Base-by-base conservation (phyloP, 1,140 invertebrate species). In the Macrocentrus cingulum region DNA sequence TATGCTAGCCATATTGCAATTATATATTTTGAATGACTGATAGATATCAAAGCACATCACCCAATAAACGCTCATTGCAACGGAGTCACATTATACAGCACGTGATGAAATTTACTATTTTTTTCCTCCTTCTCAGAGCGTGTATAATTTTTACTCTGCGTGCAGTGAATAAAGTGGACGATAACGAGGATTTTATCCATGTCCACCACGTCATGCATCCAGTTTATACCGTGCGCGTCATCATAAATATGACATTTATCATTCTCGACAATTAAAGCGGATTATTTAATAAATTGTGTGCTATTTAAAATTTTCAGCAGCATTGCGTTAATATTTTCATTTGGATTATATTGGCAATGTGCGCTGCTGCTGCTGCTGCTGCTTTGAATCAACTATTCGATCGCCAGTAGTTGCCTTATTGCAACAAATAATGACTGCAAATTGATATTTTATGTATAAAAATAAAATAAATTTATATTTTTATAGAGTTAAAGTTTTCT, bases 101-200 rank as follows among this genome's bases (percentile, higher is more conserved):
- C 15, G 36, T n/a, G 3, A 39, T 39, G 25, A n/a, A 39, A 3
- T 39, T 3, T 39, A 39, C 39, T 37, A 44, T 20, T 46, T 48
- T 23, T 15, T 32, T 16, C 36, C 16, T 55, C 29, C 18, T 42
- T 11, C 15, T 8, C n/a, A n/a, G n/a, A n/a, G 25, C 4, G 25
- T 54, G 16, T 2, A 6, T 13, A 2, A 22, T 13, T 29, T 22
- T 8, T 25, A 25, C 23, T 18, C 15, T 4, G 1, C 22, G 19
- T 22, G 13, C 13, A 51, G 20, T 51, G 15, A 51, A 16, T 25
- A 51, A 36, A 15, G 25, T 5, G 19, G 15, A 51, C 6, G 56
- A 58, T 58, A 58, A 58, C 56, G 56, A 58, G 46, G 42, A 58
- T 58, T 58, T 57, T 49, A 57, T 57, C 39, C 23, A 16, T 15